Conservation (phyloP, 2,888 invertebrate species). For the Drosophila pseudotalamancana region DNA sequence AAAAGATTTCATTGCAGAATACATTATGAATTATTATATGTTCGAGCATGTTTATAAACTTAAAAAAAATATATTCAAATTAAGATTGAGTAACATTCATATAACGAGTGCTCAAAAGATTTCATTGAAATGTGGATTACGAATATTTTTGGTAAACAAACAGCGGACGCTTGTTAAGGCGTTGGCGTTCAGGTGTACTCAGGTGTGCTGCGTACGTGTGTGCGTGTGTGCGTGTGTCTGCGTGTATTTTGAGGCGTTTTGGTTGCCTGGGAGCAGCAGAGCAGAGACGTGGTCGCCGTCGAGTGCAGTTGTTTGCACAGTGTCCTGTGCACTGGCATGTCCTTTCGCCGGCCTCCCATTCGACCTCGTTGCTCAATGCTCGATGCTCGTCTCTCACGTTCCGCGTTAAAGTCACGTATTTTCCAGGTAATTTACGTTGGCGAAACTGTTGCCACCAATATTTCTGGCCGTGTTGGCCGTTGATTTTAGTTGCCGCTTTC, state of each 20-base stretch:
- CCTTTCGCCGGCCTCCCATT: constrained; percentile 47
- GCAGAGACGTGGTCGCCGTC: constrained; percentile 23
- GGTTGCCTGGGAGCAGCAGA: constrained; percentile 20
- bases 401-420: constrained; percentile 81
- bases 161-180: constrained; percentile 4
- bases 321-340: constrained; percentile 38
- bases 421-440: constrained; percentile 84
- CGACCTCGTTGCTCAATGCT: constrained; percentile 33
- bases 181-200: constrained; percentile 10
- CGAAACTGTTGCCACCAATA: constrained; percentile 81
- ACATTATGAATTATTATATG: too few relatives aligned
- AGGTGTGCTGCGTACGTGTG: constrained; percentile 16
- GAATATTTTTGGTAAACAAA: constrained; percentile 4
- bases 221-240: constrained; percentile 15
- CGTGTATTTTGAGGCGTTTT: constrained; percentile 28
- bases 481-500: constrained; percentile 51
- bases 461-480: constrained; percentile 65
- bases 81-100: too few relatives aligned
- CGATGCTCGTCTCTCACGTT: constrained; percentile 58
- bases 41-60: too few relatives aligned
- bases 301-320: constrained; percentile 55
- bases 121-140: background rate
- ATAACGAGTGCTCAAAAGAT: too few relatives aligned
- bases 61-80: too few relatives aligned
- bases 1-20: too few relatives aligned